Evolutionary conservation across 1,140 invertebrate genomes (phyloP).

Genomic region (Galendromus occidentalis): DNA sequence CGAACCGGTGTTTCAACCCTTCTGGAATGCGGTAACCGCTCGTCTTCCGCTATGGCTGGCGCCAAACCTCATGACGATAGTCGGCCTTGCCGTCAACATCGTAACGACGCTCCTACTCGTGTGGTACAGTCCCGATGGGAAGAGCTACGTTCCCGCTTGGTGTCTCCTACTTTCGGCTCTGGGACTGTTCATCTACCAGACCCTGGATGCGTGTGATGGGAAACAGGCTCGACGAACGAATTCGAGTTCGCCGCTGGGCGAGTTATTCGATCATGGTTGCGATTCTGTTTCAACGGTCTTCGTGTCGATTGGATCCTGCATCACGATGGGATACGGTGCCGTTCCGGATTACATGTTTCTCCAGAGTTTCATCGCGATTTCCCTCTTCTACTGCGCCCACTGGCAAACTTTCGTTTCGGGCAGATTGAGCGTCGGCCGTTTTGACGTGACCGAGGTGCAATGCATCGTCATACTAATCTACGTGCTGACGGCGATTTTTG

Average conservation of each 20-base stretch:
- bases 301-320: slow-evolving; percentile 77
- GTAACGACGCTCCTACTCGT: slow-evolving; percentile 74
- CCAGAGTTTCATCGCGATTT: slow-evolving; percentile 75
- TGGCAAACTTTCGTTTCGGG: slow-evolving; percentile 97
- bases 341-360: slow-evolving; percentile 85
- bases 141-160: slow-evolving; percentile 49
- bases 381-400: slow-evolving; percentile 91
- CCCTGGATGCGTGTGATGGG: slow-evolving; percentile 93
- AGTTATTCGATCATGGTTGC: slow-evolving; percentile 95
- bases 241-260: slow-evolving; percentile 74
- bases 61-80: slow-evolving; percentile 88
- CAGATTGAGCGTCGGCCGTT: slow-evolving; percentile 67
- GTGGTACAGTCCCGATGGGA: slow-evolving; percentile 57
- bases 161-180: slow-evolving; percentile 71
- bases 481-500: slow-evolving; percentile 63
- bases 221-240: slow-evolving; percentile 90
- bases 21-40: slow-evolving; percentile 87
- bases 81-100: slow-evolving; percentile 81
- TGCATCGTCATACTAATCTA: slow-evolving; percentile 76
- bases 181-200: slow-evolving; percentile 93
- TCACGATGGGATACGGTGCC: slow-evolving; percentile 69
- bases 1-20: slow-evolving; percentile 71
- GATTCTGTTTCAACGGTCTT: slow-evolving; percentile 59
- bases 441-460: slow-evolving; percentile 98
- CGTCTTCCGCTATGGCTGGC: slow-evolving; percentile 82